Conservation (phyloP, 2,888 invertebrate genomes). For the Cantharis nigra region DNA sequence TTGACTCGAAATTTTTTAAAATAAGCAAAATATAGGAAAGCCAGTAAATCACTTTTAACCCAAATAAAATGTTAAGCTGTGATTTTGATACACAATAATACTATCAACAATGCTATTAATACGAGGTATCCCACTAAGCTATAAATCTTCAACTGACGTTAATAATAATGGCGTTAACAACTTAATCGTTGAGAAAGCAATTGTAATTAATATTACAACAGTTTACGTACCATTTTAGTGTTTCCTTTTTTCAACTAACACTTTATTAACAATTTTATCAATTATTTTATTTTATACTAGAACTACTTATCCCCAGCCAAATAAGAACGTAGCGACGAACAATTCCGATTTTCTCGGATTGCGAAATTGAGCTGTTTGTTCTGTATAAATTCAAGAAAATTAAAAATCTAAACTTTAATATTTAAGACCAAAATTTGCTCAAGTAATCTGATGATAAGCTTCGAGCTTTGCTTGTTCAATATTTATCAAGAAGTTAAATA, state of each 20-base stretch:
- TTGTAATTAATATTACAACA: background rate
- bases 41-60: background rate
- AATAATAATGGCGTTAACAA: background rate
- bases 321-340: background rate
- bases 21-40: background rate
- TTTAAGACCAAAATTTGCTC: background rate
- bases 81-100: background rate
- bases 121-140: background rate
- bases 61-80: background rate
- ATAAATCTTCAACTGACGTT: background rate
- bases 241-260: background rate
- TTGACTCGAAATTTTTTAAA: background rate
- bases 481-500: background rate
- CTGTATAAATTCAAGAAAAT: background rate
- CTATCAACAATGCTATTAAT: background rate
- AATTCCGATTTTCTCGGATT: background rate
- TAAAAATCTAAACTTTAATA: background rate
- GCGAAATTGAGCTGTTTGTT: background rate
- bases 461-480: background rate
- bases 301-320: background rate
- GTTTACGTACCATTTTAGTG: background rate
- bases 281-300: background rate
- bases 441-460: background rate
- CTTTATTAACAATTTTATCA: background rate
- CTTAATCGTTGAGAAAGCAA: background rate